Evolutionary conservation across 2,888 invertebrate genomes (phyloP), one percentile per base, ranked within the genome.

Genomic region (Aphidoletes aphidimyza): DNA sequence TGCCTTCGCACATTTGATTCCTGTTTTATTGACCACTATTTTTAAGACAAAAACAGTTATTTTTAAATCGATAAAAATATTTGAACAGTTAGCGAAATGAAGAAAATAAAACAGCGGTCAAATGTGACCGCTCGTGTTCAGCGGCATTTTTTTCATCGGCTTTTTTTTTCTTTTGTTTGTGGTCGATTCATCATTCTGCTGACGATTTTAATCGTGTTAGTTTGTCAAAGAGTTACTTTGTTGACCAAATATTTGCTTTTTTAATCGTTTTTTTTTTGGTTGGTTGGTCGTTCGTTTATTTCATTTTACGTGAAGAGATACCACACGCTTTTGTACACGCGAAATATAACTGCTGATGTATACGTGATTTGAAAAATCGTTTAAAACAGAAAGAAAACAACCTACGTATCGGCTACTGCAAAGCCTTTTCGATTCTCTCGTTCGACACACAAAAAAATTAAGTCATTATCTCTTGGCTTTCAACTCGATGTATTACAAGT

Each of bases 391-490:
- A 11, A 17, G 47, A 69, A 69, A 69, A 14, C 69, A 30, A 14
- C 69, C 69, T 69, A 69, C 69, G 69, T 69, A 30, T 11, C 34
- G 14, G 34, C 69, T 69, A 69, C 26, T 14, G 30, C 54, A 69
- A 30, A 19, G n/a, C 11, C 69, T 11, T 1, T 30, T 11, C 14
- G 5, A 5, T 5, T 69, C 34, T 69, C 34, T 69, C 30, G 69
- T 69, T 69, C 14, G 1, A 14, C 30, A 30, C n/a, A n/a, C 22
- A 22, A 22, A 22, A n/a, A 69, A 69, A 69, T 69, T 69, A 69
- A 69, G 69, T 69, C 69, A 69, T 69, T 69, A 69, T 69, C 69
- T 54, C 54, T 22, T 3, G 26, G n/a, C 47, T 19, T 42, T 54
- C 54, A 54, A 8, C 6, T 69, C 30, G 26, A 30, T 69, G n/a